phyloP scores from a whole-genome alignment of 2,113 vertebrate species.

The Pedetes capensis region DNA sequence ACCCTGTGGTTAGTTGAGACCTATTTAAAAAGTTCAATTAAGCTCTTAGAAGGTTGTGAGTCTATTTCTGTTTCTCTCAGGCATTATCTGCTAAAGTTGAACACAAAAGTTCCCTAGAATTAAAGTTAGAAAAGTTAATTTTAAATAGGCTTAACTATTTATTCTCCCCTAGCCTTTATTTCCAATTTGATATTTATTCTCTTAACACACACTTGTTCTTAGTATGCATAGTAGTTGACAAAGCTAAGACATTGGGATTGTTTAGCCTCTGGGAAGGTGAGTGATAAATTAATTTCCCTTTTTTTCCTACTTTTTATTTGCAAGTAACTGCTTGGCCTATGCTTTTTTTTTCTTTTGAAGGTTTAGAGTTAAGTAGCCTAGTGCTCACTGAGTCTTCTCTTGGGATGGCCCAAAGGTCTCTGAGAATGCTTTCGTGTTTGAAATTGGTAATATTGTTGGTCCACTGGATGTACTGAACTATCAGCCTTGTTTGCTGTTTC shows the following conservation, averaged over 20 bases:
- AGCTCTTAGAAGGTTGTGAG: neutral
- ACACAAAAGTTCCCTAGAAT: neutral
- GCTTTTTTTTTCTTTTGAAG: neutral
- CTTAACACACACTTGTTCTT: neutral
- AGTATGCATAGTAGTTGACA: neutral
- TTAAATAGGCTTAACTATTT: constrained; percentile 27
- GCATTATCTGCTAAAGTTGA: neutral
- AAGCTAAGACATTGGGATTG: neutral
- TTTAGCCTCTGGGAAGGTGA: neutral
- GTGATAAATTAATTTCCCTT: neutral
- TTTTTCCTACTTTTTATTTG: neutral
- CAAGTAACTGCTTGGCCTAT: neutral
- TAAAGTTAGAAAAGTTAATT: constrained; percentile 38
- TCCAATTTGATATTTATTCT: constrained; percentile 26
- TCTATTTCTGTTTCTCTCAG: constrained; percentile 32
- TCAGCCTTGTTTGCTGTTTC: neutral
- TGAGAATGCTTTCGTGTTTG: neutral
- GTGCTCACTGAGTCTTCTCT: neutral
- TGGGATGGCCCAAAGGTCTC: neutral
- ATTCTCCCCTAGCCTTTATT: neutral
- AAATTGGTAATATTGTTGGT: neutral
- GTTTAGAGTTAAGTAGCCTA: neutral
- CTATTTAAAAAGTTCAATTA: constrained; percentile 30
- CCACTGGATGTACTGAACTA: neutral
- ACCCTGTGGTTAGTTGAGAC: neutral